phyloP scores from a whole-genome alignment of 2,113 vertebrate species.

The Paralichthys olivaceus region DNA sequence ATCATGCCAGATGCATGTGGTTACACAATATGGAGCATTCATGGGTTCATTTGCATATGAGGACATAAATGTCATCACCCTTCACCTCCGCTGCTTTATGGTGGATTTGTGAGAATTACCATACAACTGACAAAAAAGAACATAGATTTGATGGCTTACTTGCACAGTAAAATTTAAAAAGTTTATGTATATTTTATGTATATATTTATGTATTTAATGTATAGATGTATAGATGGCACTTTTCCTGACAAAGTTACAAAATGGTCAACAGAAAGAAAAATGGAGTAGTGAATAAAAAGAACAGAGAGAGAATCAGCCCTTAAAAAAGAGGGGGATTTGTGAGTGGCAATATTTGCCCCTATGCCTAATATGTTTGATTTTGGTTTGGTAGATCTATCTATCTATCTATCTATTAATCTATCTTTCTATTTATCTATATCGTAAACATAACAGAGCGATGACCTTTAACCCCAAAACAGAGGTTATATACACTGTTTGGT shows the following conservation, averaged over 20 bases:
- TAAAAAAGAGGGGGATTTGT: too few relatives aligned
- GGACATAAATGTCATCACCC: constrained; percentile 63
- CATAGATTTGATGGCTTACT: constrained; percentile 57
- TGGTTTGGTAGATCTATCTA: too few relatives aligned
- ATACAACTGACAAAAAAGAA: constrained; percentile 58
- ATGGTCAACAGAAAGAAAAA: too few relatives aligned
- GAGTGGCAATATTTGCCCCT: too few relatives aligned
- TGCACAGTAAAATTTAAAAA: constrained; percentile 24
- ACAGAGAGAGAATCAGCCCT: too few relatives aligned
- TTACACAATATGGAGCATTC: constrained; percentile 73
- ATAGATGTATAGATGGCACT: too few relatives aligned
- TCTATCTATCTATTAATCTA: too few relatives aligned
- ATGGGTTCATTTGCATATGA: constrained; percentile 76
- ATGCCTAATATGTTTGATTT: too few relatives aligned
- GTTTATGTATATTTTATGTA: not conserved
- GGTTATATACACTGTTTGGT: constrained; percentile 8
- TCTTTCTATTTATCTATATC: too few relatives aligned
- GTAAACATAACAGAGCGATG: constrained; percentile 19
- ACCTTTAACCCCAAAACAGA: constrained; percentile 44
- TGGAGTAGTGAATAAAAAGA: too few relatives aligned
- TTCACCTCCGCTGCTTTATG: constrained; percentile 27
- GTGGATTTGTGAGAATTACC: constrained; percentile 62
- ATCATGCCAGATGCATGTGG: constrained; percentile 74
- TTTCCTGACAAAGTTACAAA: too few relatives aligned
- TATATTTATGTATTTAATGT: too few relatives aligned